phyloP scores from a whole-genome alignment of 2,113 vertebrate genomes.

The Mormoops blainvillei region DNA sequence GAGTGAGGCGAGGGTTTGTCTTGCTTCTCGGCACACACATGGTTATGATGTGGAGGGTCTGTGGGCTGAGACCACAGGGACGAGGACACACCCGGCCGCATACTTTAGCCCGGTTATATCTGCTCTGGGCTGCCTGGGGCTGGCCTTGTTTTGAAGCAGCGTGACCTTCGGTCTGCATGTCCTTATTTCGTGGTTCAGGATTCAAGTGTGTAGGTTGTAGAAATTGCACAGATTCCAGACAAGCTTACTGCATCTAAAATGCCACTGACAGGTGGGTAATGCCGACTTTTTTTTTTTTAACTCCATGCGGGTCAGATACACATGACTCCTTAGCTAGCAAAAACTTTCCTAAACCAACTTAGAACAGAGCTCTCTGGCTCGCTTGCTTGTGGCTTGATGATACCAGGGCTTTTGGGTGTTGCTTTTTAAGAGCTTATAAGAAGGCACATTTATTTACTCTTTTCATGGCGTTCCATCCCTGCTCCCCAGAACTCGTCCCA shows the following conservation, averaged over 20 bases:
- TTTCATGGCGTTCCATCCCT: neutral
- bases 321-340: neutral
- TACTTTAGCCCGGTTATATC: neutral
- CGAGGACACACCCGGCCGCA: accelerated
- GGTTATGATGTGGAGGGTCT: neutral
- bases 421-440: neutral
- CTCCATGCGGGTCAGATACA: neutral
- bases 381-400: accelerated
- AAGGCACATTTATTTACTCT: neutral
- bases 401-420: neutral
- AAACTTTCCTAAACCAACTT: neutral
- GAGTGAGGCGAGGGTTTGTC: accelerated
- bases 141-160: slow-evolving; percentile 1
- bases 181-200: neutral
- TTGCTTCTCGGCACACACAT: too few species aligned
- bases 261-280: neutral
- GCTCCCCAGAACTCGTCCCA: neutral
- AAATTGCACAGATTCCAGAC: slow-evolving; percentile 36
- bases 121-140: neutral
- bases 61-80: neutral
- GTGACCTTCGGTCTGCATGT: neutral
- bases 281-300: neutral
- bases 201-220: neutral
- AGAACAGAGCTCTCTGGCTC: neutral
- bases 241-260: neutral